These are phyloP conservation scores for Petrosia ficiformis DNA, from an alignment of 37 sponge, comb jelly and placozoan genomes.

Conservation along the genomic window DNA sequence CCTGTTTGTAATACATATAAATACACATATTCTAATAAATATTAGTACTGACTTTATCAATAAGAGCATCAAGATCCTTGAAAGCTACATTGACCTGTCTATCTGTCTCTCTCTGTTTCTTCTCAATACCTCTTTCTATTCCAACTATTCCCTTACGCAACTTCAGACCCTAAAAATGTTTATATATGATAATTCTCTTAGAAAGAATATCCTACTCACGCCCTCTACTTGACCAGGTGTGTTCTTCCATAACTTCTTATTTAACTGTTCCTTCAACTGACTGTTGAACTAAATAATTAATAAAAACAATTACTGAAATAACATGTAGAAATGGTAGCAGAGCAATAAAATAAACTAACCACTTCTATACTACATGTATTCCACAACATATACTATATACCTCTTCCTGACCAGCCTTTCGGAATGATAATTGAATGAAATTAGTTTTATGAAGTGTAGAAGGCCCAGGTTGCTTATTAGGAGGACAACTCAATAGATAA, in stretches of 20 bases:
- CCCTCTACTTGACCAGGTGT: constrained; percentile 20
- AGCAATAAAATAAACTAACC: too few species aligned
- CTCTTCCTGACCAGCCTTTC: constrained; percentile 87
- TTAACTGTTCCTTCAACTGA: constrained; percentile 37
- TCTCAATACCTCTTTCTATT: constrained; percentile 86
- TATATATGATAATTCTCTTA: not conserved
- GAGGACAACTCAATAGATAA: constrained; percentile 36
- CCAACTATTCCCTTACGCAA: constrained; percentile 81
- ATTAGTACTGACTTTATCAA: constrained; percentile 73
- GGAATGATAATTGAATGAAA: constrained; percentile 83
- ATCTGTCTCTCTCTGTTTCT: constrained; percentile 72
- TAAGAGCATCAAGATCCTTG: constrained; percentile 92
- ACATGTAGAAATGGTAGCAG: not conserved
- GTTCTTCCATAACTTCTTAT: constrained; percentile 63
- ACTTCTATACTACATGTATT: not conserved
- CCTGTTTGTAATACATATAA: constrained; percentile 26
- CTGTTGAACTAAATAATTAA: constrained; percentile 32
- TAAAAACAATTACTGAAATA: not conserved
- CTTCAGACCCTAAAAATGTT: constrained; percentile 1
- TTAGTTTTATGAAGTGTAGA: constrained; percentile 42
- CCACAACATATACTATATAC: constrained; percentile 31
- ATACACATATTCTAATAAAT: not conserved
- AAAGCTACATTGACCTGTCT: constrained; percentile 81
- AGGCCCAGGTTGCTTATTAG: constrained; percentile 68
- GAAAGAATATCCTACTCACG: not conserved